phyloP scores from a whole-genome alignment of 2,113 vertebrate species.

The Centropristis striata region DNA sequence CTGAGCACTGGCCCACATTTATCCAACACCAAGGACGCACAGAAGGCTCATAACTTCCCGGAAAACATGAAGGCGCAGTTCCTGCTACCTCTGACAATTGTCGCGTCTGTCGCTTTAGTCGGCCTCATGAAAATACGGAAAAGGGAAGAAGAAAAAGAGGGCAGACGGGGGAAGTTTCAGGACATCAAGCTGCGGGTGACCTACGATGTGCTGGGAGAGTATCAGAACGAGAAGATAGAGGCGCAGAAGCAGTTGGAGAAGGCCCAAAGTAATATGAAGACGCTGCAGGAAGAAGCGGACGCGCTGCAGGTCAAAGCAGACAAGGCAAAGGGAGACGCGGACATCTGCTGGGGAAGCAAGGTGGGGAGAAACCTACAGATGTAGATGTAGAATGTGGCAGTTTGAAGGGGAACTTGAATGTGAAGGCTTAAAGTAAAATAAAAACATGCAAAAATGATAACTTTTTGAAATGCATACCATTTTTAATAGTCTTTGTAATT shows the following conservation, averaged over 20 bases:
- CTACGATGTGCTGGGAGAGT: slow-evolving; percentile 69
- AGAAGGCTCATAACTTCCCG: neutral
- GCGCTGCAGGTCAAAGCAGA: accelerated
- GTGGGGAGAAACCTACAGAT: slow-evolving; percentile 28
- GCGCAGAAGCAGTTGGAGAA: neutral
- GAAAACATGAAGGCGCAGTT: slow-evolving; percentile 60
- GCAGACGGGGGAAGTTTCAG: slow-evolving; percentile 45
- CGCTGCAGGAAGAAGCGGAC: neutral
- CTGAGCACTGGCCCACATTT: neutral
- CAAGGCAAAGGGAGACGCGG: neutral
- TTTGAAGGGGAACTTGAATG: neutral
- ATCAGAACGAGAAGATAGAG: neutral
- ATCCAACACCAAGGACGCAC: neutral
- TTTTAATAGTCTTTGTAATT: too few species aligned
- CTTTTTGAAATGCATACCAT: too few species aligned
- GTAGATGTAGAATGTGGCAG: too few species aligned
- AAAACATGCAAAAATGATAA: neutral
- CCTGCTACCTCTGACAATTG: slow-evolving; percentile 1
- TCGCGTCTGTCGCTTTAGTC: slow-evolving; percentile 38
- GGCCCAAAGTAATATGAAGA: accelerated
- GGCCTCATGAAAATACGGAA: slow-evolving; percentile 44
- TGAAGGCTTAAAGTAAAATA: neutral
- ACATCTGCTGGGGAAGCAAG: slow-evolving; percentile 29
- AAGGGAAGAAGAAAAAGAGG: neutral
- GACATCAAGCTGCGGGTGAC: slow-evolving; percentile 71